These are phyloP conservation scores for Petrolisthes manimaculis DNA, from an alignment of 2,888 invertebrate genomes.

Conservation along the genomic window DNA sequence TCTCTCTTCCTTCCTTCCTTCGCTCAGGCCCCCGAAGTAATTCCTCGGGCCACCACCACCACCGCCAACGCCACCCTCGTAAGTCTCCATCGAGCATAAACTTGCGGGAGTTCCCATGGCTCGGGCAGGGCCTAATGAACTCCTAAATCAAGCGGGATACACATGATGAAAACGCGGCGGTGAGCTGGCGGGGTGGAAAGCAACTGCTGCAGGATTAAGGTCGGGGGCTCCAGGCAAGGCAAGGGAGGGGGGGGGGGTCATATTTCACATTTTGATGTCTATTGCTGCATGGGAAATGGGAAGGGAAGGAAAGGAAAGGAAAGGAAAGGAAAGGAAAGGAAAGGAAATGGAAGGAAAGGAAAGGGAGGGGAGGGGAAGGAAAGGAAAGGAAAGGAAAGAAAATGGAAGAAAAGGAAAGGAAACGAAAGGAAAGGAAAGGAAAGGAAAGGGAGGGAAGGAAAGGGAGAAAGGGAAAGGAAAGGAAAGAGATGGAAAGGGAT, in stretches of 20 bases:
- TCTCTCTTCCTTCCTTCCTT: background rate
- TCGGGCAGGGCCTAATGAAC: conserved; percentile 42
- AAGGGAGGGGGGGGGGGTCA: background rate
- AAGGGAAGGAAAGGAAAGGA: background rate
- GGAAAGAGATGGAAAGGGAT: background rate
- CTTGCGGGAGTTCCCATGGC: conserved; percentile 46
- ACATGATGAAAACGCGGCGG: conserved; percentile 41
- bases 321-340: background rate
- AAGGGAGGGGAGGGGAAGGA: background rate
- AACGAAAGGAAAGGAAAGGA: background rate
- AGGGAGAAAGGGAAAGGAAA: background rate
- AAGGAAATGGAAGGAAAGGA: background rate
- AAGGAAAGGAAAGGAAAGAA: background rate
- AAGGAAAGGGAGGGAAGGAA: background rate
- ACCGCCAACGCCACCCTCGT: conserved; percentile 25
- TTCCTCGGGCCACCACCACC: conserved; percentile 4
- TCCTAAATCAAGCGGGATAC: conserved; percentile 33
- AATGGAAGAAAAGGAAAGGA: background rate
- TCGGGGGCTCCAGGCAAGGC: conserved; percentile 16
- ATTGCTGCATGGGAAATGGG: background rate
- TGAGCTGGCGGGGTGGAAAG: conserved; percentile 15
- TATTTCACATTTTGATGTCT: background rate
- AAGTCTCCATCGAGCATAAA: conserved; percentile 47
- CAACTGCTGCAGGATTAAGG: conserved; percentile 7
- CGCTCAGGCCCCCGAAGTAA: conserved; percentile 11